These are phyloP conservation scores for Enteromius fasciolatus DNA, from an alignment of 2,797 vertebrate species.

Conservation along the genomic window DNA sequence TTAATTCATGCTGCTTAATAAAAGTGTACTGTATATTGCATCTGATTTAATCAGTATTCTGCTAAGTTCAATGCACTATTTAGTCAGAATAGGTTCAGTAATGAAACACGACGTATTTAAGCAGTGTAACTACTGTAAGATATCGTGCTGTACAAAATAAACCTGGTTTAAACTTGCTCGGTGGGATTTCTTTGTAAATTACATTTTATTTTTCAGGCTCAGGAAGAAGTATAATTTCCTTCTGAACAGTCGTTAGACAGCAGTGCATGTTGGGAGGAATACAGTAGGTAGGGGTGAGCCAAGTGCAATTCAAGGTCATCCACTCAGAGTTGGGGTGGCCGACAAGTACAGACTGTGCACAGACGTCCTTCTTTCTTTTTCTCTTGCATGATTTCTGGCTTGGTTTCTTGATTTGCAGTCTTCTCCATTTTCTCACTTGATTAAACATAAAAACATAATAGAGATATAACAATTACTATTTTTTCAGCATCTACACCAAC, in stretches of 20 bases:
- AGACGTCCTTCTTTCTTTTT: constrained; percentile 33
- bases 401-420: background rate
- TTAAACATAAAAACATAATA: constrained; percentile 38
- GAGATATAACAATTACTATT: background rate
- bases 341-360: constrained; percentile 46
- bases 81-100: background rate
- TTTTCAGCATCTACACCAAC: background rate
- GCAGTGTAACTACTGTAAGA: constrained; percentile 9
- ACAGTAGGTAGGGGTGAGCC: constrained; percentile 69
- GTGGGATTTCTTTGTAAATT: background rate
- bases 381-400: background rate
- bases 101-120: background rate
- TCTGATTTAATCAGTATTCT: background rate
- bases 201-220: background rate
- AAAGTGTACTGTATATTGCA: background rate
- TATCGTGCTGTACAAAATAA: background rate
- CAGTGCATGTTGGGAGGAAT: constrained; percentile 61
- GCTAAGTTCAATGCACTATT: background rate
- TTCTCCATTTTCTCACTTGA: constrained; percentile 14
- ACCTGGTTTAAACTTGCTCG: background rate
- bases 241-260: background rate
- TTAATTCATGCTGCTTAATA: background rate
- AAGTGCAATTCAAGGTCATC: constrained; percentile 63
- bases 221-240: background rate
- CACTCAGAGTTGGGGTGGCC: constrained; percentile 51